Percentiles rank a stretch among this genome's conserved stretches.
phyloP scores from a whole-genome alignment of 2,888 invertebrate genomes.

The Slavum lentiscoides region DNA sequence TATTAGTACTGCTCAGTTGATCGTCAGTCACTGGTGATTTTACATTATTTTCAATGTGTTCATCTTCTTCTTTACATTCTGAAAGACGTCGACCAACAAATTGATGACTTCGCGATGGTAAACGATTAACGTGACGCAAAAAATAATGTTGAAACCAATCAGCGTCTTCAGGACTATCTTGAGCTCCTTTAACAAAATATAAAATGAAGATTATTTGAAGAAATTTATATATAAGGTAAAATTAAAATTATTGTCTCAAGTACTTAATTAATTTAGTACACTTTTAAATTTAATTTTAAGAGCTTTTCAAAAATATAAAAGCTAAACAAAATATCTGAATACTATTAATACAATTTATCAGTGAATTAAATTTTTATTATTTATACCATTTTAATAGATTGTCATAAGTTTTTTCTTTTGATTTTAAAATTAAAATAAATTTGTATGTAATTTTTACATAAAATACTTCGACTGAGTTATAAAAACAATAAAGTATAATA shows the following conservation, averaged over 20 bases:
- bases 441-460: too few species aligned
- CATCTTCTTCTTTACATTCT: slow-evolving; percentile 83
- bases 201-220: not conserved
- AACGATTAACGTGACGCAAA: slow-evolving; percentile 72
- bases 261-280: not conserved
- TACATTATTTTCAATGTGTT: slow-evolving; percentile 58
- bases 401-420: too few species aligned
- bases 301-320: not conserved
- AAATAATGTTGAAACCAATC: slow-evolving; percentile 72
- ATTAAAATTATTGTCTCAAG: not conserved
- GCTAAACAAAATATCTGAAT: not conserved
- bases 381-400: not conserved
- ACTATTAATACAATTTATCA: not conserved
- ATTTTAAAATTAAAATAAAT: not conserved
- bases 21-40: slow-evolving; percentile 45
- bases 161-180: slow-evolving; percentile 65
- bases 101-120: slow-evolving; percentile 65
- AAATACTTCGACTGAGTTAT: too few species aligned
- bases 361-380: not conserved
- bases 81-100: slow-evolving; percentile 69
- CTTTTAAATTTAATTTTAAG: not conserved
- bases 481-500: too few species aligned
- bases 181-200: slow-evolving; percentile 57
- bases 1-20: slow-evolving; percentile 34
- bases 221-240: not conserved